A percentile compares a stretch with the other conserved stretches of the same genome.
These are phyloP conservation scores for Epinotia bilunana DNA, from an alignment of 2,888 invertebrate species.

Conservation along the genomic window DNA sequence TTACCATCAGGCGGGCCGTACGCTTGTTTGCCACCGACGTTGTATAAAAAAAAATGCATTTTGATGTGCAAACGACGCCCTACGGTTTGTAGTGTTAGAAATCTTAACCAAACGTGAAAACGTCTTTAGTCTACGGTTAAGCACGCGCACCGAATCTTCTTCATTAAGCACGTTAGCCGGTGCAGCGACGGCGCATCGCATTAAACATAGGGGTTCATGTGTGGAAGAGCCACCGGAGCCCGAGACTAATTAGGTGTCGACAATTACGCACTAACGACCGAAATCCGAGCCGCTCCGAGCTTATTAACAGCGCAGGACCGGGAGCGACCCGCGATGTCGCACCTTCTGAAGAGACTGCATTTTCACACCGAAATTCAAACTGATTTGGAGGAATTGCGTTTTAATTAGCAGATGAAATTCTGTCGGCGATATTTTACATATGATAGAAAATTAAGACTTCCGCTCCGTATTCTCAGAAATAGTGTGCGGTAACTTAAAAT, in stretches of 20 bases:
- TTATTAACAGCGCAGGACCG: conserved; percentile 68
- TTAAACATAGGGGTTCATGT: conserved; percentile 74
- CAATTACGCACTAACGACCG: conserved; percentile 80
- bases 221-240: conserved; percentile 71
- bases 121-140: background rate
- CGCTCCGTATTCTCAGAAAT: background rate
- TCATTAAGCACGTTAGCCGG: conserved; percentile 35
- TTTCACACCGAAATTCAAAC: conserved; percentile 24
- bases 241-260: conserved; percentile 78
- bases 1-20: no score
- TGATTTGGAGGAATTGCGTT: conserved; percentile 16
- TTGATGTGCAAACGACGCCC: no score
- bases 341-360: conserved; percentile 29
- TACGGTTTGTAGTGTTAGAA: background rate
- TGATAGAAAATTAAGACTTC: background rate
- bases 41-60: no score
- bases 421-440: background rate
- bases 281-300: conserved; percentile 68
- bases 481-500: background rate
- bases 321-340: conserved; percentile 24
- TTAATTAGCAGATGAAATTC: conserved; percentile 18
- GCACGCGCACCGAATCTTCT: conserved; percentile 21
- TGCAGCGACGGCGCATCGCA: conserved; percentile 50
- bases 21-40: no score
- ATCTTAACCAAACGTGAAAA: background rate